phyloP scores from a whole-genome alignment of 2,888 invertebrate genomes.

The Balanococcus diminutus region DNA sequence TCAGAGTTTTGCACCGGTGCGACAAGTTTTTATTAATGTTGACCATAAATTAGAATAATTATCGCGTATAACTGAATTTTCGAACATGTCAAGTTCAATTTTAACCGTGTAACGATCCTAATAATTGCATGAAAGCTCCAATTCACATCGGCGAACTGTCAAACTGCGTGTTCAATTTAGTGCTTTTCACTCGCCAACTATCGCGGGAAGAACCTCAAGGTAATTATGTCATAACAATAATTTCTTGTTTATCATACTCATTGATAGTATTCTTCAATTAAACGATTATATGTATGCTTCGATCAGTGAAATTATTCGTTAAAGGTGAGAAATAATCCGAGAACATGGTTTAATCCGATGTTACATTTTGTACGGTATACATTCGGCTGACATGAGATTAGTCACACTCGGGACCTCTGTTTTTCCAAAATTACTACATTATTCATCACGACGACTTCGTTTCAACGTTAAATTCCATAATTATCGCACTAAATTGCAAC shows the following conservation, averaged over 20 bases:
- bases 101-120: neutral
- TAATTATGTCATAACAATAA: slow-evolving; percentile 47
- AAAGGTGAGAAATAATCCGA: neutral
- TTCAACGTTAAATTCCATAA: neutral
- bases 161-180: slow-evolving; percentile 21
- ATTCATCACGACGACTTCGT: neutral
- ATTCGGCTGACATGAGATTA: slow-evolving; percentile 21
- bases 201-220: slow-evolving; percentile 51
- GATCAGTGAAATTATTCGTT: neutral
- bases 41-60: slow-evolving; percentile 37
- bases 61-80: neutral
- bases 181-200: neutral
- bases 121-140: neutral
- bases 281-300: neutral
- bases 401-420: neutral
- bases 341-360: neutral
- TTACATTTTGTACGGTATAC: slow-evolving; percentile 21
- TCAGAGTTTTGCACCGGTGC: slow-evolving; percentile 51
- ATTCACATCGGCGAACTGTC: neutral
- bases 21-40: slow-evolving; percentile 44
- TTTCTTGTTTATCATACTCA: slow-evolving; percentile 28
- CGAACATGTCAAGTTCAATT: neutral
- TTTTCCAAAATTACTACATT: neutral
- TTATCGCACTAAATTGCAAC: neutral
- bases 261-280: neutral